Evolutionary conservation across 2,888 invertebrate genomes (phyloP).

Genomic region (Rotaria sp.): DNA sequence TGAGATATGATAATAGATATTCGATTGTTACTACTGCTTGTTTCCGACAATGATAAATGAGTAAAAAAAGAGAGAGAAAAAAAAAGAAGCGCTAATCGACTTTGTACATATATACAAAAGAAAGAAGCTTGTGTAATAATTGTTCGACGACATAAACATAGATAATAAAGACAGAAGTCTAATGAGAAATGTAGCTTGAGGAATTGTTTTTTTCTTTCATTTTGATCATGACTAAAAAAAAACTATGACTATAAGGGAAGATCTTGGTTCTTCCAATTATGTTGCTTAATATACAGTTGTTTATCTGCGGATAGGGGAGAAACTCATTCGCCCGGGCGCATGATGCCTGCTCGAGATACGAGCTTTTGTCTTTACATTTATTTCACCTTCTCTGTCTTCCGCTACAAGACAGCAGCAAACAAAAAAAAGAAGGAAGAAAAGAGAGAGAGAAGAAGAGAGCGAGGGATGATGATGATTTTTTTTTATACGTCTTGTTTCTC

Average conservation of each 20-base stretch:
- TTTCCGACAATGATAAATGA: constrained; percentile 30
- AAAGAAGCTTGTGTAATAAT: constrained; percentile 17
- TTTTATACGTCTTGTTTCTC: constrained; percentile 10
- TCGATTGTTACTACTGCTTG: constrained; percentile 20
- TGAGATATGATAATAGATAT: constrained; percentile 32
- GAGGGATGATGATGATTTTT: constrained; percentile 16
- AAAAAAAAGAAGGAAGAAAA: background rate
- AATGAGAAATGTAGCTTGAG: background rate
- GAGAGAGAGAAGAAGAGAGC: background rate
- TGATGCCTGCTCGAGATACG: constrained; percentile 6
- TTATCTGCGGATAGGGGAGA: background rate
- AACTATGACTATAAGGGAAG: background rate
- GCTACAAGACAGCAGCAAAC: background rate
- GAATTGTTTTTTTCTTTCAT: background rate
- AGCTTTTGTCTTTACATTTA: constrained; percentile 15
- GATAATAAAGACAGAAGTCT: constrained; percentile 1
- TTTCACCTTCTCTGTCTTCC: constrained; percentile 19
- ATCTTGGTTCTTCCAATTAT: background rate
- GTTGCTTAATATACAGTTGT: background rate
- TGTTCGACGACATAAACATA: background rate
- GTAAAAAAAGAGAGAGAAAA: background rate
- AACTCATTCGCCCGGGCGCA: background rate
- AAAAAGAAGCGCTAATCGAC: constrained; percentile 17
- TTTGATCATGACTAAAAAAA: background rate
- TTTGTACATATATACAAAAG: background rate